phyloP scores from a whole-genome alignment of 2,797 vertebrate species.

The Hapalemur alaotrensis region DNA sequence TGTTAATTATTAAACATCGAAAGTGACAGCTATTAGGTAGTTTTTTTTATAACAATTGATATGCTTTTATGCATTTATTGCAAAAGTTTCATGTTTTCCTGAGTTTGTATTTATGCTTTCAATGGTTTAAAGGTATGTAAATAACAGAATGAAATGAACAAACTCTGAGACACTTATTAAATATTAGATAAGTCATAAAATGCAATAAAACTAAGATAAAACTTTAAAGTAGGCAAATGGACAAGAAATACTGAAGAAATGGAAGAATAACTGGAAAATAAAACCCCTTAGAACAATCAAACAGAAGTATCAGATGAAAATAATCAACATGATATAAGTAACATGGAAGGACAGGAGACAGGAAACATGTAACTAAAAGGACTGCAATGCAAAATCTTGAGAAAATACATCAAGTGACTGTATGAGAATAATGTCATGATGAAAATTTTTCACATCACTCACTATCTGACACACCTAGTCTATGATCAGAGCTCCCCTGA shows the following conservation, averaged over 20 bases:
- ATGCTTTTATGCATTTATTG: background rate
- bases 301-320: background rate
- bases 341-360: fast-evolving
- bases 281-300: background rate
- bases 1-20: background rate
- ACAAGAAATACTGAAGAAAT: background rate
- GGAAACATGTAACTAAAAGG: background rate
- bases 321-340: background rate
- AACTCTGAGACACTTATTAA: background rate
- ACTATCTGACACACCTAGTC: background rate
- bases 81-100: background rate
- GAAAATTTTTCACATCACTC: background rate
- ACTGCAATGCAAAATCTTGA: fast-evolving
- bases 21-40: background rate
- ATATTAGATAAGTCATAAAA: background rate
- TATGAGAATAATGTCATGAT: background rate
- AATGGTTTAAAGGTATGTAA: background rate
- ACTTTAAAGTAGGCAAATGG: background rate
- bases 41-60: background rate
- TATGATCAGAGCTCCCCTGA: background rate
- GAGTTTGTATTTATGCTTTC: background rate
- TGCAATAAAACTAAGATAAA: background rate
- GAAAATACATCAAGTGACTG: no score
- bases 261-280: background rate
- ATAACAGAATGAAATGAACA: background rate